Base-by-base conservation (phyloP, 1,140 invertebrate species). In the Temnothorax curvispinosus region DNA sequence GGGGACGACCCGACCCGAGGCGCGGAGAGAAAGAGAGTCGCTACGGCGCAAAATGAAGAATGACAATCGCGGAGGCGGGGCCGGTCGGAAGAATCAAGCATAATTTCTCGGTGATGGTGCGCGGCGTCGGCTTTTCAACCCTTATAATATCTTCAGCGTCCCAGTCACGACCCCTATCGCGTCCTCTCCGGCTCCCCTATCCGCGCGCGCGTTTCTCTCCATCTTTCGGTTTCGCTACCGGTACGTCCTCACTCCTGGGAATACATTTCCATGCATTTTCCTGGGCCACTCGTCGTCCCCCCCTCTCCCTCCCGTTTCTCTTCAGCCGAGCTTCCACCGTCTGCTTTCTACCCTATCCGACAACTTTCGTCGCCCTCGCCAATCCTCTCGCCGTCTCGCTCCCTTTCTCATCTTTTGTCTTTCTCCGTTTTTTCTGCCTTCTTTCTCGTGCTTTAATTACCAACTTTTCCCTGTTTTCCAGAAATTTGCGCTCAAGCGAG, bases 181-280 rank as follows among this genome's bases (percentile, higher is more conserved):
- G 52, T 84, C 54, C 69, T 21, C 52, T 21, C 52, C 56, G 8
- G n/a, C 44, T 52, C 41, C 27, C 13, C n/a, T 64, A 27, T n/a
- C 56, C 74, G 64, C 62, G 56, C 54, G 54, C 54, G 32, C 50
- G 52, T 50, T 50, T 56, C 58, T 56, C 72, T 65, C 78, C 62
- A 47, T 85, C 87, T 76, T 77, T 85, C 64, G 89, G 74, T 87
- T 90, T 88, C 81, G 69, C 80, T 87, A 85, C 74, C 87, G 74
- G 69, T 82, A 77, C 85, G 76, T 85, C 64, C 81, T 82, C 84
- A 52, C 89, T 87, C 89, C 88, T 67, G 90, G 91, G 94, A 95
- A 95, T 95, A 95, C 91, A 95, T 95, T 95, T 95, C 94, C 94
- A 95, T 95, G 94, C 93, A 95, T 95, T 95, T 94, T 92, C 92